phyloP scores from a whole-genome alignment of 2,113 vertebrate genomes.

The Telmatochromis sp. region DNA sequence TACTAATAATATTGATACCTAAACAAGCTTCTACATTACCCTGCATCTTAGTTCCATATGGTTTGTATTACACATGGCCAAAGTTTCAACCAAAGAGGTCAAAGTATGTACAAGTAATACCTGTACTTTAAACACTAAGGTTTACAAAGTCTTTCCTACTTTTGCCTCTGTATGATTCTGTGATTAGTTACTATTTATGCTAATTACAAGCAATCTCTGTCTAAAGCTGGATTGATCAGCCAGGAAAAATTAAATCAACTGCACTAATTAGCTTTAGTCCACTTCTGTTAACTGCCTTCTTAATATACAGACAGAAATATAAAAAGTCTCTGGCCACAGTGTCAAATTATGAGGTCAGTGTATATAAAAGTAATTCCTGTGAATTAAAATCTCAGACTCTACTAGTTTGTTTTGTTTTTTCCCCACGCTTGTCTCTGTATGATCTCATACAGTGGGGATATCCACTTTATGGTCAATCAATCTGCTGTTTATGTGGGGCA shows the following conservation, averaged over 20 bases:
- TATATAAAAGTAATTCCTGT: not conserved
- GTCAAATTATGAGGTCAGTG: not conserved
- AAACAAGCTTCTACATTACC: not conserved
- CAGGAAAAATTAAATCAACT: not conserved
- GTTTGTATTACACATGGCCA: not conserved
- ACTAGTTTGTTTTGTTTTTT: not conserved
- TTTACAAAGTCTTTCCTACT: not conserved
- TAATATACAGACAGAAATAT: not conserved
- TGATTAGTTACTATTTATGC: not conserved
- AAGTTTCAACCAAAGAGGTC: not conserved
- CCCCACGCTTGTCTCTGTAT: not conserved
- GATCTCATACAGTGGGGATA: not conserved
- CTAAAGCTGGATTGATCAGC: not conserved
- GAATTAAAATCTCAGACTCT: not conserved
- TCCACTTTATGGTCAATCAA: not conserved
- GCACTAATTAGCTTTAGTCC: not conserved
- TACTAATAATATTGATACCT: not conserved
- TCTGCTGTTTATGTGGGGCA: not conserved
- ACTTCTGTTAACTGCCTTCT: not conserved
- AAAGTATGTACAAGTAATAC: not conserved
- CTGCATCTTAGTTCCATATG: not conserved
- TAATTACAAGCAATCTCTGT: not conserved
- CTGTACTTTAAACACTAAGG: not conserved
- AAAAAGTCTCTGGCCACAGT: not conserved
- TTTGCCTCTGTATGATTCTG: not conserved